Evolutionary conservation across 1,140 invertebrate species (phyloP).

Genomic region (Littorina saxatilis): DNA sequence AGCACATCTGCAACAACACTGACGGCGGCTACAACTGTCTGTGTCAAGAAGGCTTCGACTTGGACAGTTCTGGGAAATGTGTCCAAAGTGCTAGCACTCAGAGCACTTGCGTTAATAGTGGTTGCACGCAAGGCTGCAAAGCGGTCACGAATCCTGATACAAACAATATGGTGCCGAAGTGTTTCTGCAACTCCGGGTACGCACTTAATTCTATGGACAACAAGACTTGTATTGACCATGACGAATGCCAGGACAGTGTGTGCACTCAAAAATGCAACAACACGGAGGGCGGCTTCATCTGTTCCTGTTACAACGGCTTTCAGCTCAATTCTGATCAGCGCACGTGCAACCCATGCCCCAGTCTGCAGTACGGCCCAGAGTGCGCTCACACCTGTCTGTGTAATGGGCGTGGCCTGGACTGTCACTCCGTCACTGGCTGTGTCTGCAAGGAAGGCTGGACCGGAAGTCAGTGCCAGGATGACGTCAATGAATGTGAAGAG

Average conservation of each 20-base stretch:
- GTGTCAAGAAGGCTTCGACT: neutral
- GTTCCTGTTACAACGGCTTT: conserved; percentile 51
- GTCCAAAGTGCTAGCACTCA: neutral
- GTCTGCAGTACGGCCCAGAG: conserved; percentile 7
- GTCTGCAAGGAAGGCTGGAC: conserved; percentile 46
- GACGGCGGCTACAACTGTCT: neutral
- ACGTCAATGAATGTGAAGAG: conserved; percentile 33
- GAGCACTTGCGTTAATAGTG: neutral
- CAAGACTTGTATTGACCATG: conserved; percentile 1
- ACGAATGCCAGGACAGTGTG: conserved; percentile 7
- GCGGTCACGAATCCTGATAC: neutral
- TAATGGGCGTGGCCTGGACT: neutral
- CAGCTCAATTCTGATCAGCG: conserved; percentile 9
- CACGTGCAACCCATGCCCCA: conserved; percentile 29
- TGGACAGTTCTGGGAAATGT: neutral
- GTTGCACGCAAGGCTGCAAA: neutral
- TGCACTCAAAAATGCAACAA: conserved; percentile 52
- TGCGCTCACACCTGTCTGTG: neutral
- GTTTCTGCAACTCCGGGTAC: neutral
- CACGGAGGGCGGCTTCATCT: conserved; percentile 53
- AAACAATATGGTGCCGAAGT: neutral
- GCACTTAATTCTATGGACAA: neutral
- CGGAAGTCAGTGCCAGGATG: conserved; percentile 37
- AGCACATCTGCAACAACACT: too few species aligned
- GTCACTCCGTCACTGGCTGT: conserved; percentile 22